A percentile compares a stretch with the other conserved stretches of the same genome.
These are phyloP conservation scores for Sitophilus oryzae DNA, from an alignment of 1,140 invertebrate species.

Conservation along the genomic window DNA sequence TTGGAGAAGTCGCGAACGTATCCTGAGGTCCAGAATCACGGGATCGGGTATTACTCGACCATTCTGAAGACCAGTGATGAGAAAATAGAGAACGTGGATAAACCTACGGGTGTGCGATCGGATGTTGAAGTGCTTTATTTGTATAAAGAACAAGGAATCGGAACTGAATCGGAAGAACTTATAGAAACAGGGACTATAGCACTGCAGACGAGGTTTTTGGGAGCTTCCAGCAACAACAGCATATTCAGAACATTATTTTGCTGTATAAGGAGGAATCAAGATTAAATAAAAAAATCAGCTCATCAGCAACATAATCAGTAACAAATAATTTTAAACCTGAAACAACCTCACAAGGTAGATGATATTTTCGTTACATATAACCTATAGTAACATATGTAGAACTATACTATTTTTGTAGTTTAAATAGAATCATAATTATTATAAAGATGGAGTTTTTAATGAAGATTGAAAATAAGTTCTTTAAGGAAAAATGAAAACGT, in stretches of 20 bases:
- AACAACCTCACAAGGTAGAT: no score
- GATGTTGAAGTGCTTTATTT: conserved; percentile 19
- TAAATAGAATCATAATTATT: no score
- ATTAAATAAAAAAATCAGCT: conserved; percentile 2
- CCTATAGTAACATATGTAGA: no score
- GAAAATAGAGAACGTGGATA: neutral
- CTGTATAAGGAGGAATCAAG: conserved; percentile 11
- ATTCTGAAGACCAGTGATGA: neutral
- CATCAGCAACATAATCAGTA: no score
- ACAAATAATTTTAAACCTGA: no score
- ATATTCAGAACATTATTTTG: conserved; percentile 12
- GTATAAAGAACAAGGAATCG: conserved; percentile 16
- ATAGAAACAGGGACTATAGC: conserved; percentile 9
- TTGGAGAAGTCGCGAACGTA: conserved; percentile 20
- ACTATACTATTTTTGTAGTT: no score
- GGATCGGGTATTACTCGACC: conserved; percentile 15
- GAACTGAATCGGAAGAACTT: conserved; percentile 15
- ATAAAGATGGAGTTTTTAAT: no score
- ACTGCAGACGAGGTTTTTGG: conserved; percentile 9
- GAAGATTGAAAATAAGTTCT: no score
- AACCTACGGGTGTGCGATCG: neutral
- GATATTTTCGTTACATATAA: no score
- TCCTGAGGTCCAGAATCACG: conserved; percentile 14
- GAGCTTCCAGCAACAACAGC: neutral
- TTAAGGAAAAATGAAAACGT: no score